These are phyloP conservation scores for Falco rusticolus DNA, from an alignment of 2,797 vertebrate genomes.

Conservation along the genomic window DNA sequence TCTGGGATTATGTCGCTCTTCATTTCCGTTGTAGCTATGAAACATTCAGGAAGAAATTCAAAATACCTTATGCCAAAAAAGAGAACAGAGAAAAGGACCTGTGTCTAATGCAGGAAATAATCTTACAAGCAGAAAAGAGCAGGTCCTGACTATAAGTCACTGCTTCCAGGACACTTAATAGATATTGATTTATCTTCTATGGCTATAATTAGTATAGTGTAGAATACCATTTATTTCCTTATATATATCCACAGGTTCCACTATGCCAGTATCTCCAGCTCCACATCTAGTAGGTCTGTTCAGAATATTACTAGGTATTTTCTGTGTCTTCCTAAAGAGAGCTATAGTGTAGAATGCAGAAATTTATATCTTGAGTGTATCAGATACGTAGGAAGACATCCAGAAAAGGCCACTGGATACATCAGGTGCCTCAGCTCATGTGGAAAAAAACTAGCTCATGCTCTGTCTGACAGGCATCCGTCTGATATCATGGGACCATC, in stretches of 20 bases:
- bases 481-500: neutral
- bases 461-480: neutral
- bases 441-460: neutral
- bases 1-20: neutral
- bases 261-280: neutral
- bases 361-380: neutral
- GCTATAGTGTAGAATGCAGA: neutral
- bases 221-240: neutral
- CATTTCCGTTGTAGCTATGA: neutral
- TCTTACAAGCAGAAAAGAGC: neutral
- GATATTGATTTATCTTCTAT: neutral
- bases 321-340: neutral
- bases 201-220: neutral
- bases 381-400: neutral
- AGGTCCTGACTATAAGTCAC: neutral
- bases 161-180: neutral
- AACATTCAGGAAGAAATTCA: neutral
- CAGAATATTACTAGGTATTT: neutral
- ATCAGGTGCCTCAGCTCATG: rapidly evolving
- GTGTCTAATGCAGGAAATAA: neutral
- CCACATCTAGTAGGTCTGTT: neutral
- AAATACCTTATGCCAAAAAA: neutral
- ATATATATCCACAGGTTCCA: neutral
- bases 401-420: neutral
- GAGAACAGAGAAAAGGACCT: neutral